Percentiles rank a stretch among this genome's conserved stretches.
These are phyloP conservation scores for Drosophila simulans DNA, from an alignment of 1,140 invertebrate species.

Conservation along the genomic window DNA sequence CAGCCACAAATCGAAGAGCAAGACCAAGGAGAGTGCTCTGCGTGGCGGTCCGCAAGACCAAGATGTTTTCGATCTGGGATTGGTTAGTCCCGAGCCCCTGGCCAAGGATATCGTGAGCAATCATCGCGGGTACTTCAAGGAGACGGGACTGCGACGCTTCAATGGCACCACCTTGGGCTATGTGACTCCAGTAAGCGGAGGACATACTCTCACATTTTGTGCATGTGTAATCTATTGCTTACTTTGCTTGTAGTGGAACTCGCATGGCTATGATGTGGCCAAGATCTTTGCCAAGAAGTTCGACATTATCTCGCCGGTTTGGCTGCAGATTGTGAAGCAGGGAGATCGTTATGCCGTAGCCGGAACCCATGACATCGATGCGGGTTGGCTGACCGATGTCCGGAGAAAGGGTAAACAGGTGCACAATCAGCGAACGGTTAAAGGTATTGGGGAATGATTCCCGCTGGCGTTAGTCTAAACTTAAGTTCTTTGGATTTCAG, in stretches of 20 bases:
- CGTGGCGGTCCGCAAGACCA: slow-evolving; percentile 87
- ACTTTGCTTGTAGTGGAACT: slow-evolving; percentile 93
- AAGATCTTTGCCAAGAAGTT: slow-evolving; percentile 96
- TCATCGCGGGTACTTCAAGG: slow-evolving; percentile 89
- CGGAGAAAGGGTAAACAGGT: slow-evolving; percentile 85
- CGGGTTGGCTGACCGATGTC: slow-evolving; percentile 92
- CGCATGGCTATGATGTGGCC: slow-evolving; percentile 96
- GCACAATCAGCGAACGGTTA: slow-evolving; percentile 83
- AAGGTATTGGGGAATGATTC: slow-evolving; percentile 23
- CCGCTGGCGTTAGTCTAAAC: background rate
- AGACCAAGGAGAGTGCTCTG: slow-evolving; percentile 84
- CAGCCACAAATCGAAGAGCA: slow-evolving; percentile 85
- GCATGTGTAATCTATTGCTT: slow-evolving; percentile 7
- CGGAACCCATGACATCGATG: slow-evolving; percentile 92
- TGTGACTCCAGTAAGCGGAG: slow-evolving; percentile 93
- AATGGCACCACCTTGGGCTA: slow-evolving; percentile 92
- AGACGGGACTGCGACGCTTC: slow-evolving; percentile 88
- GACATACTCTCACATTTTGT: background rate
- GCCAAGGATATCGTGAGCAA: slow-evolving; percentile 91
- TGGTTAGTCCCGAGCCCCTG: slow-evolving; percentile 88
- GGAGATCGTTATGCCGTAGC: slow-evolving; percentile 88
- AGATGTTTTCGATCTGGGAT: slow-evolving; percentile 89
- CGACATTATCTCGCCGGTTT: slow-evolving; percentile 96
- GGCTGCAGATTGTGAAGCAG: slow-evolving; percentile 91
- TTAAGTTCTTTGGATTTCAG: slow-evolving; percentile 79